phyloP scores from a whole-genome alignment of 2,113 vertebrate genomes.

The Murina feae region DNA sequence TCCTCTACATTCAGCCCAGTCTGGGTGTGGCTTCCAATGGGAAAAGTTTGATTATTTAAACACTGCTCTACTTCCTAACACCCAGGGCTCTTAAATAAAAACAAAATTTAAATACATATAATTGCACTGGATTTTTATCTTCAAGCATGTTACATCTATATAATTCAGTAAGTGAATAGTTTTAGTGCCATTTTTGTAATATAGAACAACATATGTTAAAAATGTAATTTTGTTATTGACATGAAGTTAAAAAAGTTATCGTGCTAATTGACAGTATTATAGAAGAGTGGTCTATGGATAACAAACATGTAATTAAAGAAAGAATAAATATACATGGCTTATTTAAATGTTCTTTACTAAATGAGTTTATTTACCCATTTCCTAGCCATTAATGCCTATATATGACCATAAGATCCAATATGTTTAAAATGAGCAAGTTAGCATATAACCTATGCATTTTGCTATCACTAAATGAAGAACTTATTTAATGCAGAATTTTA shows the following conservation, averaged over 20 bases:
- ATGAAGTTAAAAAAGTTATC: neutral
- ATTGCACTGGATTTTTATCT: neutral
- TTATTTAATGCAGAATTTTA: neutral
- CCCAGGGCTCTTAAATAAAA: neutral
- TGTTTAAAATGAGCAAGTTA: neutral
- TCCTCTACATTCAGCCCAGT: neutral
- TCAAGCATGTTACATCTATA: neutral
- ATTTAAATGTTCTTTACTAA: neutral
- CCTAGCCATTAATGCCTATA: neutral
- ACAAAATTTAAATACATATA: neutral
- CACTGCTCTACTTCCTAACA: neutral
- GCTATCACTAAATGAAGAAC: neutral
- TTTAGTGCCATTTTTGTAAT: neutral
- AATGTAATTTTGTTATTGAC: neutral
- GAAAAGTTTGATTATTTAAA: neutral
- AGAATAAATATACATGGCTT: neutral
- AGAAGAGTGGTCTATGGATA: neutral
- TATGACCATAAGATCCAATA: neutral
- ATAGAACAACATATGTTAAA: neutral
- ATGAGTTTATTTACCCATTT: neutral
- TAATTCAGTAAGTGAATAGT: neutral
- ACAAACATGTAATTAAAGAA: constrained; percentile 20
- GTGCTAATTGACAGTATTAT: neutral
- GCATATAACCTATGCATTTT: neutral
- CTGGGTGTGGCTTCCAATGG: neutral